phyloP scores from a whole-genome alignment of 2,113 vertebrate species.

The Pseudolaguvia tuberculata region DNA sequence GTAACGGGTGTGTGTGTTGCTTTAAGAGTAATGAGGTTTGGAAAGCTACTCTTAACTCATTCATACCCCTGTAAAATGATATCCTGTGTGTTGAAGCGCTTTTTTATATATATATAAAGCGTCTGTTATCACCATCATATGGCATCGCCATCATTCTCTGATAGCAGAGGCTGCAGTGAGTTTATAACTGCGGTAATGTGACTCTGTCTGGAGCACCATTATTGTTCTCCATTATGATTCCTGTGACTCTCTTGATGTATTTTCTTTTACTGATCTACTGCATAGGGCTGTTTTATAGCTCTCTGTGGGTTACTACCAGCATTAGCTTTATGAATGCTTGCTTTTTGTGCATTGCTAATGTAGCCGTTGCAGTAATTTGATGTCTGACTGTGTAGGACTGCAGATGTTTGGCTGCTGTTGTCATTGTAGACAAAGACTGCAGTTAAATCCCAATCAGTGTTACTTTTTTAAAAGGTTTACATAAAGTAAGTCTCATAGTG shows the following conservation, averaged over 20 bases:
- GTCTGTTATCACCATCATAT: constrained; percentile 22
- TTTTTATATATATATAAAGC: constrained; percentile 30
- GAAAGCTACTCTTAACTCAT: constrained; percentile 33
- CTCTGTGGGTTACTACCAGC: constrained; percentile 20
- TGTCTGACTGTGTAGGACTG: not conserved
- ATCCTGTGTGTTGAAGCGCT: constrained; percentile 8
- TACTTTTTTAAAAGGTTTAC: not conserved
- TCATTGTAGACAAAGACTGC: not conserved
- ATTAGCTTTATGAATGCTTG: not conserved
- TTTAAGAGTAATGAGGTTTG: constrained; percentile 7
- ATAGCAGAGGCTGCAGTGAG: constrained; percentile 22
- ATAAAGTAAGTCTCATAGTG: not conserved
- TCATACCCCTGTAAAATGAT: constrained; percentile 44
- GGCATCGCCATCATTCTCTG: constrained; percentile 17
- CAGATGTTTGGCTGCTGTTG: not conserved
- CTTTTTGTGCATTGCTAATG: constrained; percentile 1
- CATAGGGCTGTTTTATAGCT: constrained; percentile 25
- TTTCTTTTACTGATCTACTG: constrained; percentile 24
- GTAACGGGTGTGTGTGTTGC: not conserved
- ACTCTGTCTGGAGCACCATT: constrained; percentile 18
- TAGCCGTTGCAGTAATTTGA: not conserved
- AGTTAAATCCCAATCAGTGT: not conserved
- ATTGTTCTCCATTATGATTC: constrained; percentile 28
- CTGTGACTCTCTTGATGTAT: constrained; percentile 16
- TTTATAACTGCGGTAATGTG: constrained; percentile 21